Evolutionary conservation across 2,888 invertebrate species (phyloP).

Genomic region (Dexiosoma caninum): DNA sequence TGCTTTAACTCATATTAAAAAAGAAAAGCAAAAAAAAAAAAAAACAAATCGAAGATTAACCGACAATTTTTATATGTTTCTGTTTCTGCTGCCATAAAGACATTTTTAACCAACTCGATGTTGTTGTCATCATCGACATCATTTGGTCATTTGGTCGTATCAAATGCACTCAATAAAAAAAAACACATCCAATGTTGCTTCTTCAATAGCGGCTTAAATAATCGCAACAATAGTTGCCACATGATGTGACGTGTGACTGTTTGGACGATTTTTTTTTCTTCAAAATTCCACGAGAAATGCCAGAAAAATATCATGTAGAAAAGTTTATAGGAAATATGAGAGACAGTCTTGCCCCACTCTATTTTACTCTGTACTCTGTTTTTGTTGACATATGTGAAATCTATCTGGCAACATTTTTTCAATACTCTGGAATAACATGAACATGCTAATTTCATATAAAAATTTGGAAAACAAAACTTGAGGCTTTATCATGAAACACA

Average conservation of each 20-base stretch:
- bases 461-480: no score
- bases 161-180: conserved; percentile 34
- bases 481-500: no score
- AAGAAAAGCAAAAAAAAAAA: conserved; percentile 1
- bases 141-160: conserved; percentile 42
- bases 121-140: conserved; percentile 57
- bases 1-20: conserved; percentile 1
- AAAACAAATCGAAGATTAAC: conserved; percentile 49
- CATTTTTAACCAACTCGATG: conserved; percentile 49
- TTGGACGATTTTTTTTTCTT: no score
- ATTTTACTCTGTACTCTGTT: no score
- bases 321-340: no score
- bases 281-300: no score
- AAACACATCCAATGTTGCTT: conserved; percentile 48
- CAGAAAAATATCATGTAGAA: no score
- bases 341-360: no score
- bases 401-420: no score
- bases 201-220: conserved; percentile 20
- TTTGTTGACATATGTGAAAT: no score
- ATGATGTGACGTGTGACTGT: neutral
- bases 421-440: no score
- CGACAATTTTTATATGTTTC: conserved; percentile 30
- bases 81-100: conserved; percentile 37
- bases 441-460: no score
- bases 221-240: neutral